phyloP scores from a whole-genome alignment of 2,797 vertebrate species.

The Lemur catta region DNA sequence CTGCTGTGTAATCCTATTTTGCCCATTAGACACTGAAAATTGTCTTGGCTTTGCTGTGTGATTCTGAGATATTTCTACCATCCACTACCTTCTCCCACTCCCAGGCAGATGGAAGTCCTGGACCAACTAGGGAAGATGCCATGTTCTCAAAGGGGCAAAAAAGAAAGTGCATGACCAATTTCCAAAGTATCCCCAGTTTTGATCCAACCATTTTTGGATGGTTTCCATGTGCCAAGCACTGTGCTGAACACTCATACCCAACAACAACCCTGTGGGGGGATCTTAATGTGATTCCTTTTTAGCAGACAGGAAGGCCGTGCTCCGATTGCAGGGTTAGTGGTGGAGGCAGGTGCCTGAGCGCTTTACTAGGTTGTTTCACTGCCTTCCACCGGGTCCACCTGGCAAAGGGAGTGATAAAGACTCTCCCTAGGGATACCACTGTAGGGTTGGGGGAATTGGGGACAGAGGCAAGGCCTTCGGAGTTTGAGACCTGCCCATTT shows the following conservation, averaged over 20 bases:
- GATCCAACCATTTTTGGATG: no score
- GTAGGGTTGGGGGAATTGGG: fast-evolving
- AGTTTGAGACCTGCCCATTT: not conserved
- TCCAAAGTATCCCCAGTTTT: not conserved
- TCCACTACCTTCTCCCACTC: not conserved
- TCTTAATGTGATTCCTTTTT: no score
- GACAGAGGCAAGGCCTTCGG: not conserved
- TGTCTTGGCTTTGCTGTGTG: no score
- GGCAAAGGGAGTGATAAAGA: not conserved
- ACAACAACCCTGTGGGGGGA: fast-evolving
- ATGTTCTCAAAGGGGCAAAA: not conserved
- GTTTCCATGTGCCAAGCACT: not conserved
- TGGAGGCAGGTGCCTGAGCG: not conserved
- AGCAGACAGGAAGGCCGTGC: not conserved
- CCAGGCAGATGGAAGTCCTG: not conserved
- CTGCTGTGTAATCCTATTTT: not conserved
- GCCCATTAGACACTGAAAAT: not conserved
- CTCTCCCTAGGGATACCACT: not conserved
- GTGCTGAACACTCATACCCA: fast-evolving
- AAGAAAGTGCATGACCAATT: not conserved
- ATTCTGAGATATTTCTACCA: not conserved
- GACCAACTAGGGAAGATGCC: not conserved
- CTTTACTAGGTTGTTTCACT: fast-evolving
- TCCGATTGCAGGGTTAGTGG: not conserved
- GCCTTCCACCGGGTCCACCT: fast-evolving